These are phyloP conservation scores for Agriopis aurantiaria DNA, from an alignment of 2,888 invertebrate species.

Conservation along the genomic window DNA sequence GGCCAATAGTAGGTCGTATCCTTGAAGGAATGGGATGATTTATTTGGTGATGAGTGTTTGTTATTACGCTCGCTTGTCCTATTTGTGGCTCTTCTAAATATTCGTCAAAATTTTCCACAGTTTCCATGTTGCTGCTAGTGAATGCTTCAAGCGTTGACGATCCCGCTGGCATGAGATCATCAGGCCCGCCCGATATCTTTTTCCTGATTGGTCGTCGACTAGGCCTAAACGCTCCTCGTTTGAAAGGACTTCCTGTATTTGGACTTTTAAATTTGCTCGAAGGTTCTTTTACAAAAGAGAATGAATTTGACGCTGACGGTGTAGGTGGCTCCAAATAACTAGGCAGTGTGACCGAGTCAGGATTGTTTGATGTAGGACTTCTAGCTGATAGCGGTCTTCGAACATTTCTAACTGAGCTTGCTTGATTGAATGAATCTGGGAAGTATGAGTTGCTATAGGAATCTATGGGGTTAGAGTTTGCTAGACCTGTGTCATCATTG, in stretches of 20 bases:
- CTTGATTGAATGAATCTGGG: constrained; percentile 78
- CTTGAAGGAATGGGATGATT: constrained; percentile 45
- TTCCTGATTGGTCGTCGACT: constrained; percentile 78
- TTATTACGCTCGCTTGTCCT: constrained; percentile 57
- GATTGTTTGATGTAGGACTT: constrained; percentile 57
- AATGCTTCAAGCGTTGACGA: constrained; percentile 73
- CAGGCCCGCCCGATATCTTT: constrained; percentile 73
- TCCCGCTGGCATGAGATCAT: constrained; percentile 77
- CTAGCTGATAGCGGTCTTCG: constrained; percentile 67
- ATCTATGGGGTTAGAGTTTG: constrained; percentile 65
- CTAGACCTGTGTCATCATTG: constrained; percentile 62
- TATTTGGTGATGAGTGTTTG: constrained; percentile 27
- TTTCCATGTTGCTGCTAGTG: constrained; percentile 62
- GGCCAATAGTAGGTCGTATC: constrained; percentile 68
- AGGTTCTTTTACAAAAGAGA: constrained; percentile 69
- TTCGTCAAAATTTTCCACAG: constrained; percentile 70
- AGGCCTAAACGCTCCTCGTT: constrained; percentile 73
- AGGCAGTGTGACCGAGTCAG: constrained; percentile 74
- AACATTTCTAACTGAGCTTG: constrained; percentile 72
- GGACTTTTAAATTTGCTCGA: constrained; percentile 68
- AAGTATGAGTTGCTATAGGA: constrained; percentile 80
- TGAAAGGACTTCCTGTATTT: constrained; percentile 66
- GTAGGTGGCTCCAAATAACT: constrained; percentile 82
- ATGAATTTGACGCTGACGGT: constrained; percentile 71
- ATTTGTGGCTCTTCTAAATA: constrained; percentile 67